These are phyloP conservation scores for Julus scandinavius DNA, from an alignment of 2,888 invertebrate genomes.

Conservation along the genomic window DNA sequence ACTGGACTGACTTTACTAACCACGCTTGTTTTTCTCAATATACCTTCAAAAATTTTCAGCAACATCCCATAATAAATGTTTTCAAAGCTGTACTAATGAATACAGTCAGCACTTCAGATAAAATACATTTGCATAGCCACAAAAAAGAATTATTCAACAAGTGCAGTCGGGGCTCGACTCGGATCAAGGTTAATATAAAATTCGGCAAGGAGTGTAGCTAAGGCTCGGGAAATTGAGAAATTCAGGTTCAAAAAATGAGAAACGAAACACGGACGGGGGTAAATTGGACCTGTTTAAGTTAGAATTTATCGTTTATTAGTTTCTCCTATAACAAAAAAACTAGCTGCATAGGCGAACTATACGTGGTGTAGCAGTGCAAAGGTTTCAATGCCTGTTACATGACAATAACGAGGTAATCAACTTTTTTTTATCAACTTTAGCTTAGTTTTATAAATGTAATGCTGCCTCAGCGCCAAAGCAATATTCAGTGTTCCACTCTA, in stretches of 20 bases:
- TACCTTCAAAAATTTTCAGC: constrained; percentile 13
- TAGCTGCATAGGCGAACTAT: not conserved
- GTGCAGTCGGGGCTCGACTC: constrained; percentile 47
- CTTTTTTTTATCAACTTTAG: not conserved
- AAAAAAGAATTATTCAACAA: constrained; percentile 53
- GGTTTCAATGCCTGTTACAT: not conserved
- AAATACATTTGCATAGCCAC: constrained; percentile 56
- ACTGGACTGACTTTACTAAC: not conserved
- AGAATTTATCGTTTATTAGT: not conserved
- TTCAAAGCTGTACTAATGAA: constrained; percentile 52
- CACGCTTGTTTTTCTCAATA: not conserved
- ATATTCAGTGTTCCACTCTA: too few species aligned
- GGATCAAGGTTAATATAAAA: constrained; percentile 33
- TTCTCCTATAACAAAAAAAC: not conserved
- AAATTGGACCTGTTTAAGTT: not conserved
- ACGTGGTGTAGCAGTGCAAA: not conserved
- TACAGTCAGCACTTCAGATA: constrained; percentile 55
- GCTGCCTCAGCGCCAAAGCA: too few species aligned
- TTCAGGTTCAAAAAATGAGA: not conserved
- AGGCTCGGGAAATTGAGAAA: not conserved
- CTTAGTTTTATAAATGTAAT: too few species aligned
- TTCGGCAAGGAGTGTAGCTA: constrained; percentile 8
- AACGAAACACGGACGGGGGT: not conserved
- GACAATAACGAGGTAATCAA: not conserved
- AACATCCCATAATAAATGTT: constrained; percentile 36